Evolutionary conservation across 2,888 invertebrate species (phyloP), one percentile per base, ranked within the genome.

Genomic region (Drosophila seclusa): DNA sequence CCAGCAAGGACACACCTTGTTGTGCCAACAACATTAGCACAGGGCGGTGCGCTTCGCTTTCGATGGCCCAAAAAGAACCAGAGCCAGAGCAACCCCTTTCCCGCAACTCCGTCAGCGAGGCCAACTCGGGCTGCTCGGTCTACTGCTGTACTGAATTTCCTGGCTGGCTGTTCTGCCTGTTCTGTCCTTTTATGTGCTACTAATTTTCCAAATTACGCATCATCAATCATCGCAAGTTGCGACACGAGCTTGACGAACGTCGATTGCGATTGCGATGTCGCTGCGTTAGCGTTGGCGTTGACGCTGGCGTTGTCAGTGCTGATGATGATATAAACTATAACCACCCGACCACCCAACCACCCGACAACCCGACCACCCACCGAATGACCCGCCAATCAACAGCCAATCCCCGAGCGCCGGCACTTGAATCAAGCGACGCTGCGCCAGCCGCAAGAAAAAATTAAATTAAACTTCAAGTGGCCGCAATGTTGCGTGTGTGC

Each of bases 121-220:
- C 21, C 7, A 53, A 24, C 24, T 24, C 40, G n/a, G 31, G 27
- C 36, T 36, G 60, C 48, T 58, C 38, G 11, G 21, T 36, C 36
- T 6, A 11, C 50, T 34, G 48, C 27, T 38, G 49, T 34, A 38
- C 40, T 55, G 49, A 32, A 32, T 53, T 48, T 59, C 29, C 45
- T 34, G 2, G 54, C 53, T 42, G 40, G 36, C 31, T 49, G 53
- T 27, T 36, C 68, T 40, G 66, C 29, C 68, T 34, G 45, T 45
- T 45, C 68, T 34, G 49, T 67, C 61, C 73, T 68, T 80, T 76
- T 71, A 62, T 68, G 67, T 72, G 89, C 89, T 87, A 89, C 90
- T 89, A 87, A 89, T 90, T 90, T 90, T 80, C 90, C 90, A 90
- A 91, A 91, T 91, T 91, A 90, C 90, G 91, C 87, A 88, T 88